Base-by-base conservation (phyloP, 2,797 vertebrate genomes). In the Buceros bicornis region DNA sequence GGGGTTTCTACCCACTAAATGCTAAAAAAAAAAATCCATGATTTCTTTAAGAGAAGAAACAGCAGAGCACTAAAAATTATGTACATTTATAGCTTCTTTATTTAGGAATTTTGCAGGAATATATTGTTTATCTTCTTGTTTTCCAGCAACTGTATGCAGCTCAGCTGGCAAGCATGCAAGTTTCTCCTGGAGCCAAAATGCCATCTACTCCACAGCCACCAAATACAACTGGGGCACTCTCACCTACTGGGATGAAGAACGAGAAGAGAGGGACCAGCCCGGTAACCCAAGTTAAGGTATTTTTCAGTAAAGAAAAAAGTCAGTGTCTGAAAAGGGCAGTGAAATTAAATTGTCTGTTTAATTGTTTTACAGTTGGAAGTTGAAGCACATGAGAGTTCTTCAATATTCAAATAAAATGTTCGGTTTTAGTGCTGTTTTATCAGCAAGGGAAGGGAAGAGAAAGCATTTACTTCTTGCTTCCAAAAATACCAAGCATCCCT, bases 141-240 rank as follows among this genome's bases (percentile, higher is more conserved):
- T 98, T 98, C 94, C 98, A 99, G 99, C 99, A 99, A 98, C 98
- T 99, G 97, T 99, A 99, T 94, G 99, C 99, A 76, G 99, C 99
- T 98, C 99, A 99, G 98, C 98, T 99, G 98, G 99, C 99, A 99
- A 99, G 98, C 98, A 99, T 99, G 99, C 99, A 99, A 98, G 99
- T 99, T 98, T 99, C 99, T 98, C 99, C 99, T 92, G 99, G 99
- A 98, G 99, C 99, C 98, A 99, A 99, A 98, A 99, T 99, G 98
- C 98, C 99, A 89, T 99, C 99, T 37, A 99, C 99, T 97, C 99
- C 99, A 89, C 99, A 99, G 98, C 98, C 99, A 90, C 98, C 99
- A 97, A 99, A 98, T 97, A 98, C 98, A 4, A 98, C 99, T 80
- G 99, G 99, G 96, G 98, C 99, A 77, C 98, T 99, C 96, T 99